Evolutionary conservation across 2,888 invertebrate species (phyloP), one percentile per base, ranked within the genome.

Genomic region (Troides oblongomaculatus): DNA sequence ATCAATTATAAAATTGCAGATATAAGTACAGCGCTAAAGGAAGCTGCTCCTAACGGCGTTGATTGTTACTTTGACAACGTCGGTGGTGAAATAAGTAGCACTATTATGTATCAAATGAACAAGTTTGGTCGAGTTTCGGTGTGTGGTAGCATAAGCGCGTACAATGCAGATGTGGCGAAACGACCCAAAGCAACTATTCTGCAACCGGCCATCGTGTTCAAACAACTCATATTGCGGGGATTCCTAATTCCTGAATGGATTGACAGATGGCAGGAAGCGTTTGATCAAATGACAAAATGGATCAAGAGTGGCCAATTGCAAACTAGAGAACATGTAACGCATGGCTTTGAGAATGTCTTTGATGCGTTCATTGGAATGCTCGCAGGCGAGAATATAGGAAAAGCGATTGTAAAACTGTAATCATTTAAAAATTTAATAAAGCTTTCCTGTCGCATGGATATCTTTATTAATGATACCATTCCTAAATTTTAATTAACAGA

Each of bases 41-140:
- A 93, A 81, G 86, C 84, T 65, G 94, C 94, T 88, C 95, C 95
- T 0, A 84, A 94, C 46, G 95, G 95, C n/a, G 84, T 96, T 0
- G 95, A 96, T 78, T 94, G 95, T 77, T 96, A 94, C 78, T 95
- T 95, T 80, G 96, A 96, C 79, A 95, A 95, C 81, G 95, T 95
- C 23, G 95, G 94, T 43, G 95, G 95, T n/a, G 93, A 93, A 65
- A 87, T 94, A 30, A 93, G 94, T 39, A 89, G 88, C 60, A 83
- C 79, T 1, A 90, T 94, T 10, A 84, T 94, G 2, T 83, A 84
- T 63, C 92, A 93, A 73, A 94, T 95, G 94, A 94, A 92, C 68
- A 62, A 68, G 0, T 77, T 43, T 72, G 94, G 95, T 0, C 85
- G 94, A 60, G 84, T 95, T 59, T 83, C 94, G 2, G 88, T 94